phyloP scores from a whole-genome alignment of 2,888 invertebrate species.

The Oasisia sp. region DNA sequence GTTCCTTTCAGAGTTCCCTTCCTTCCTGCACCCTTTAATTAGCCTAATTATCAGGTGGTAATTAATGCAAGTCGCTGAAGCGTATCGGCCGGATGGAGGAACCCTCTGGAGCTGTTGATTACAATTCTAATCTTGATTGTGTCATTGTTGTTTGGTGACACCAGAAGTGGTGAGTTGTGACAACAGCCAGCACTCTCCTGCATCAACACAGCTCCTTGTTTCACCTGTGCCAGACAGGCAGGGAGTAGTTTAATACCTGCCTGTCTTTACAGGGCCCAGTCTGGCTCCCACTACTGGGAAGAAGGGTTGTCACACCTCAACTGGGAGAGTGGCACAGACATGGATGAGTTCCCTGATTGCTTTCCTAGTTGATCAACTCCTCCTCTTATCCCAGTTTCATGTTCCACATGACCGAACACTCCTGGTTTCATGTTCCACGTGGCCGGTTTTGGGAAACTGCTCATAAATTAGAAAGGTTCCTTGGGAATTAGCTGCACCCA shows the following conservation, averaged over 20 bases:
- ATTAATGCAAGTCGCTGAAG: not conserved
- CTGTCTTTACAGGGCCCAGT: not conserved
- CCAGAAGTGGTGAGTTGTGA: not conserved
- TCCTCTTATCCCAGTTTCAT: not conserved
- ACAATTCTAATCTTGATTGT: slow-evolving; percentile 17
- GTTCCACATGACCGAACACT: not conserved
- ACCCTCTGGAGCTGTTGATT: not conserved
- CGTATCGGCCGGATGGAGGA: not conserved
- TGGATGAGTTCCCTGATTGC: not conserved
- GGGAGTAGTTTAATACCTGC: not conserved
- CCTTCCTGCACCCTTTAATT: not conserved
- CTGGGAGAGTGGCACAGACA: not conserved
- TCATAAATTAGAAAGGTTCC: not conserved
- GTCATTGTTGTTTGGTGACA: not conserved
- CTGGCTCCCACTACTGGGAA: not conserved
- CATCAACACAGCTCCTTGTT: not conserved
- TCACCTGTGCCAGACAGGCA: not conserved
- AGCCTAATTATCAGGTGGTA: not conserved
- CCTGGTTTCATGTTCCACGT: too few relatives aligned
- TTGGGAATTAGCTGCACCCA: too few relatives aligned
- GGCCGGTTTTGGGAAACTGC: not conserved
- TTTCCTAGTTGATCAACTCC: not conserved
- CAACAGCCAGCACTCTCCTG: not conserved
- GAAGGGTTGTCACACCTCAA: not conserved
- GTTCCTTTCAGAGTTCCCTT: not conserved